phyloP scores from a whole-genome alignment of 2,888 invertebrate genomes.

The Drosophila prolongata region DNA sequence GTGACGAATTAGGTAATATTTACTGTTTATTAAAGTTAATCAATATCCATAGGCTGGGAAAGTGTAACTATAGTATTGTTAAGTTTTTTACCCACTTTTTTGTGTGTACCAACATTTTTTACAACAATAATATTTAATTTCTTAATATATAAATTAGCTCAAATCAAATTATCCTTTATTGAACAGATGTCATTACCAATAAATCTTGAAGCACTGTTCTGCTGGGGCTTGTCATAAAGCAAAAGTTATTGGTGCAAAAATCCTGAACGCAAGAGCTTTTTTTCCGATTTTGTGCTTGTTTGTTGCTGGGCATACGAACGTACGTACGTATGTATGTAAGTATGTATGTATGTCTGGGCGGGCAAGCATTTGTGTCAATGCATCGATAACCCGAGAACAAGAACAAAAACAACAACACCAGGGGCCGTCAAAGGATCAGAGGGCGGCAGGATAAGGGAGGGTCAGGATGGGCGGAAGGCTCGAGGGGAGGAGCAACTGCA shows the following conservation, averaged over 20 bases:
- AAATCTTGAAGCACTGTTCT: conserved; percentile 24
- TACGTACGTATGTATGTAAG: no score
- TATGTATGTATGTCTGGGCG: conserved; percentile 22
- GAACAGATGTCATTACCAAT: background rate
- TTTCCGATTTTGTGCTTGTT: conserved; percentile 12
- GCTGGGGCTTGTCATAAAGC: conserved; percentile 23
- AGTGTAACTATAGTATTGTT: no score
- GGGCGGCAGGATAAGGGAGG: background rate
- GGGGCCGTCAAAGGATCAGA: conserved; percentile 61
- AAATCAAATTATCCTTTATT: background rate
- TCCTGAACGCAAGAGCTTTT: conserved; percentile 32
- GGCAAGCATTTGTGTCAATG: conserved; percentile 65
- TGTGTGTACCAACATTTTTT: no score
- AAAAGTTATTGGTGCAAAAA: conserved; percentile 57
- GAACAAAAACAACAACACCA: conserved; percentile 36
- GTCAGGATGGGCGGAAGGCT: conserved; percentile 7
- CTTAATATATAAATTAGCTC: no score
- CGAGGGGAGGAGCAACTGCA: conserved; percentile 7
- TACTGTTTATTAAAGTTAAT: no score
- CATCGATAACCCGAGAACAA: conserved; percentile 65
- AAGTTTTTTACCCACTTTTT: no score
- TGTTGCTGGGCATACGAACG: conserved; percentile 20
- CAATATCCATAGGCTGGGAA: no score
- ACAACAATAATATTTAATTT: no score
- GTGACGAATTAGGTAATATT: no score